Base-by-base conservation (phyloP, 2,797 vertebrate genomes). In the Enteromius fasciolatus region DNA sequence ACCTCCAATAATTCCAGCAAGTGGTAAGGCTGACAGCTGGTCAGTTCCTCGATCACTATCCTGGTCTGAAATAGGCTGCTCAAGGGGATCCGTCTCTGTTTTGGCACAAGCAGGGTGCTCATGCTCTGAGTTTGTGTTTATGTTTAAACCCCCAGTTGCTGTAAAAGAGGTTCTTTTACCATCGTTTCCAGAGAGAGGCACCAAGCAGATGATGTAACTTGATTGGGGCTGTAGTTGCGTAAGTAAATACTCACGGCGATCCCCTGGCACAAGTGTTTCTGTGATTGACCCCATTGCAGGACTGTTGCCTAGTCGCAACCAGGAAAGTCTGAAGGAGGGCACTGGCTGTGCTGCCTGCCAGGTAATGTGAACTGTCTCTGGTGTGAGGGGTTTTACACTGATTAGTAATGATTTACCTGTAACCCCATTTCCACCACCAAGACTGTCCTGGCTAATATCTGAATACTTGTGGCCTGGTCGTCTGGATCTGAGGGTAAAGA, bases 161-260 rank as follows among this genome's bases (percentile, higher is more conserved):
- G 77, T 76, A 82, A 85, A 75, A 41, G 86, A 83, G 25, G 82
- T 84, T 78, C 88, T 81, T 82, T 83, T 84, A 61, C 85, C 86
- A 61, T 87, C 81, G 17, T 70, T 89, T 67, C 85, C 83, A 78
- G 83, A 46, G 23, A 98, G 93, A 73, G 96, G 96, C 90, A 97
- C 95, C 93, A 98, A 92, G 88, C 97, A 98, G 87, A 98, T 96
- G 85, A 97, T 94, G 87, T 98, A 98, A 92, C 95, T 96, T 85
- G 97, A 97, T 80, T 94, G 95, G 75, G 97, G 97, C 76, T 96
- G 96, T 88, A 97, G 92, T 70, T 96, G 96, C 0, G 96, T 97
- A n/a, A 98, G 94, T 84, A 97, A 91, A 91, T 98, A 98, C 91
- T 98, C 96, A 1, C 95, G 95, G 86, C 96, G 95, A 86, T 98